Conservation (phyloP, 30 jellyfish, hydroid and myxozoan species). For the Pseudorhiza aurosa region DNA sequence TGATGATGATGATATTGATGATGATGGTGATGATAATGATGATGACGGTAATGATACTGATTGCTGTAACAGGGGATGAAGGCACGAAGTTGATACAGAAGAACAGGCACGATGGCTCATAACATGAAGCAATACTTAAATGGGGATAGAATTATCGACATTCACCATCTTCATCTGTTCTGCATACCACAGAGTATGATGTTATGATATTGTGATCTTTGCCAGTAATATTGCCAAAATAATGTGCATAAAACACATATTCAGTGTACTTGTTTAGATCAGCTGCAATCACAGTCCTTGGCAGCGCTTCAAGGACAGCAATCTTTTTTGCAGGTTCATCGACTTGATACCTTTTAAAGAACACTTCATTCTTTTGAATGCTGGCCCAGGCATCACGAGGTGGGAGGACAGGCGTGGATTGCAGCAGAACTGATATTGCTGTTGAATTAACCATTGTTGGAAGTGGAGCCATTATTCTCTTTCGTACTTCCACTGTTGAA, state of each 20-base stretch:
- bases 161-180: slow-evolving; percentile 17
- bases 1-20: too few species aligned
- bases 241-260: background rate
- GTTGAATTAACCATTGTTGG: slow-evolving; percentile 11
- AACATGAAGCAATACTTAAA: too few species aligned
- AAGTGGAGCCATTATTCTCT: background rate
- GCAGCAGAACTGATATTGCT: slow-evolving; percentile 25
- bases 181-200: background rate
- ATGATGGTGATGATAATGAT: too few species aligned
- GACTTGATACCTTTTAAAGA: background rate
- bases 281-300: background rate
- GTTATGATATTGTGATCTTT: background rate
- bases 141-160: too few species aligned
- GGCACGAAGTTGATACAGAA: too few species aligned
- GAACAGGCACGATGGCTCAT: too few species aligned
- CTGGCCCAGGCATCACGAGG: slow-evolving; percentile 30
- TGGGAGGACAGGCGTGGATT: slow-evolving; percentile 2
- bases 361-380: background rate
- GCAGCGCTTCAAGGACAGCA: slow-evolving; percentile 5
- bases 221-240: background rate
- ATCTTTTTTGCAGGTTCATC: background rate
- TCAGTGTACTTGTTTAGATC: background rate
- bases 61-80: too few species aligned
- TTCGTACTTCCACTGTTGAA: background rate
- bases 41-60: too few species aligned